Conservation (phyloP, 2,797 vertebrate genomes). For the Sebastes elongatus region DNA sequence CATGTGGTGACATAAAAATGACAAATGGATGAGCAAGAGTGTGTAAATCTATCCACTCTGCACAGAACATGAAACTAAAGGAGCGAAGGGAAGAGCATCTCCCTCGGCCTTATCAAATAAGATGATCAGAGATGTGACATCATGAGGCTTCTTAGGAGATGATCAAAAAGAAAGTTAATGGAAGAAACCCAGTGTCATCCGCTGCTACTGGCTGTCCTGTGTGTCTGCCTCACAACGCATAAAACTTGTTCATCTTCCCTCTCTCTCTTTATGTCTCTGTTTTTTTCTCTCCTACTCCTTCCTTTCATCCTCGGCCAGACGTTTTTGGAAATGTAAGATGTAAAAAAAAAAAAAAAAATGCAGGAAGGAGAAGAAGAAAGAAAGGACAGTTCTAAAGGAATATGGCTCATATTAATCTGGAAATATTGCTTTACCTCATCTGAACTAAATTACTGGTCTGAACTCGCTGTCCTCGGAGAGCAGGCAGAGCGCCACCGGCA, state of each 20-base stretch:
- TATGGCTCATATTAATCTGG: conserved; percentile 86
- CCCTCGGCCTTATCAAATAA: conserved; percentile 12
- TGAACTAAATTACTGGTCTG: conserved; percentile 85
- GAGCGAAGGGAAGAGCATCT: conserved; percentile 7
- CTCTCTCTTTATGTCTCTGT: conserved; percentile 33
- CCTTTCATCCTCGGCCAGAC: conserved; percentile 82
- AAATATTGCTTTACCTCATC: conserved; percentile 87
- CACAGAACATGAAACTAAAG: conserved; percentile 10
- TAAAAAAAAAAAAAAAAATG: conserved; percentile 57
- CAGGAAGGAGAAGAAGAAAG: conserved; percentile 75
- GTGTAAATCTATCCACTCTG: conserved; percentile 21
- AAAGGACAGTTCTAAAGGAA: conserved; percentile 79
- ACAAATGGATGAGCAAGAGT: conserved; percentile 7
- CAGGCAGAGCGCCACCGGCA: conserved; percentile 76
- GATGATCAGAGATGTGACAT: conserved; percentile 25
- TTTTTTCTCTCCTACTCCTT: conserved; percentile 47
- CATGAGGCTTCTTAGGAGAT: conserved; percentile 13
- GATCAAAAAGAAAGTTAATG: conserved; percentile 12
- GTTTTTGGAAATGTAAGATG: conserved; percentile 81
- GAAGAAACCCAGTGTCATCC: conserved; percentile 13
- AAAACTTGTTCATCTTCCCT: conserved; percentile 62
- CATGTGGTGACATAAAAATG: conserved; percentile 23
- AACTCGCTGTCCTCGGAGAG: conserved; percentile 80
- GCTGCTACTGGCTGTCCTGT: conserved; percentile 8
- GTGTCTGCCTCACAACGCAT: conserved; percentile 43